A percentile compares a stretch with the other conserved stretches of the same genome.
Conservation (phyloP, 2,888 invertebrate genomes). For the Parnassius orleans region DNA sequence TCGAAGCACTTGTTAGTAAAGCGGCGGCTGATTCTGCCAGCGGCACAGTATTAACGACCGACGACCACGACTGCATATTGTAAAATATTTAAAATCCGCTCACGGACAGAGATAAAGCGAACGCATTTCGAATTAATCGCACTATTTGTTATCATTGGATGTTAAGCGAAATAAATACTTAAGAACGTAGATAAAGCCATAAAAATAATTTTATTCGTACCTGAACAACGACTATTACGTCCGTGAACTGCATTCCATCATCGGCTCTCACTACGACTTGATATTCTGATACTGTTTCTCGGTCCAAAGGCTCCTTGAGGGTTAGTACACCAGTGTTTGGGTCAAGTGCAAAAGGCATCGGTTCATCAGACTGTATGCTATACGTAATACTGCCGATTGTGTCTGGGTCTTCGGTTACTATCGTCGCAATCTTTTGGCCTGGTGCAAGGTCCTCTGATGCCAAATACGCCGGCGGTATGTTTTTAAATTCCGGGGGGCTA, state of each 20-base stretch:
- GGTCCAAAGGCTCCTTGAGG: conserved; percentile 89
- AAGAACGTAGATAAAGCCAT: conserved; percentile 18
- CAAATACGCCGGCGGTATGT: conserved; percentile 85
- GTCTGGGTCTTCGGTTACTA: conserved; percentile 92
- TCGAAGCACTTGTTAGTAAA: conserved; percentile 2
- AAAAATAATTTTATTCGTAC: conserved; percentile 70
- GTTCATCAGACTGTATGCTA: conserved; percentile 84
- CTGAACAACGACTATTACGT: conserved; percentile 88
- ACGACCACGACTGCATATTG: conserved; percentile 21
- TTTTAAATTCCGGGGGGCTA: conserved; percentile 94
- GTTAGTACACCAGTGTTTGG: conserved; percentile 86
- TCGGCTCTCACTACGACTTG: conserved; percentile 90
- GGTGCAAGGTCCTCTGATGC: conserved; percentile 93
- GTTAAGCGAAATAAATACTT: conserved; percentile 22
- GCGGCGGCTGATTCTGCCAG: conserved; percentile 15
- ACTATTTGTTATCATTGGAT: conserved; percentile 25
- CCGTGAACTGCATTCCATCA: conserved; percentile 93
- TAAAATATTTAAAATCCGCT: conserved; percentile 26
- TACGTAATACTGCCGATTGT: conserved; percentile 89
- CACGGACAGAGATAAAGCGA: conserved; percentile 22
- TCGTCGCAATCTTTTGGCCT: conserved; percentile 88
- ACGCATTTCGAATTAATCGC: conserved; percentile 27
- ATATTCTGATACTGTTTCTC: conserved; percentile 90
- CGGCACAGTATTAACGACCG: conserved; percentile 21
- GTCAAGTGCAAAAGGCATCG: conserved; percentile 87